A percentile compares a stretch with the other conserved stretches of the same genome.
phyloP scores from a whole-genome alignment of 2,797 vertebrate genomes.

The Rhincodon typus region DNA sequence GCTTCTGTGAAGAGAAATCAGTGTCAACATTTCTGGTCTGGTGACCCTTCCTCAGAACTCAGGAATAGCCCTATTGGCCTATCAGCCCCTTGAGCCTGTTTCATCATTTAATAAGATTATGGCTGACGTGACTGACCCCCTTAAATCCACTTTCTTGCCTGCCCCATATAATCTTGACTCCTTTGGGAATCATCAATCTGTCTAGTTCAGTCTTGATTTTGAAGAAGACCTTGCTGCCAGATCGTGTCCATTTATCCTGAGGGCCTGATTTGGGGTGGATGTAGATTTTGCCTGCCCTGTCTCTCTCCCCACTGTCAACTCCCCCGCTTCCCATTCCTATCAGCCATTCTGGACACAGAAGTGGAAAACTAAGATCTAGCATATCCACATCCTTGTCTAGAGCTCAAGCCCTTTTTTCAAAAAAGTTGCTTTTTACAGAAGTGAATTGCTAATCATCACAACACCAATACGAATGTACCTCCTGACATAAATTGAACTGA shows the following conservation, averaged over 20 bases:
- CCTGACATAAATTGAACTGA: constrained; percentile 46
- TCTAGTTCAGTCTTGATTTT: neutral
- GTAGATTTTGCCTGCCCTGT: neutral
- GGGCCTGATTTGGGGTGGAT: neutral
- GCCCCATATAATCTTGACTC: neutral
- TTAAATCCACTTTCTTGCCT: neutral
- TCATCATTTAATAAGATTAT: neutral
- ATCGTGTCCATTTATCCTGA: neutral
- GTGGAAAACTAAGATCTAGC: neutral
- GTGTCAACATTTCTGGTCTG: too few relatives aligned
- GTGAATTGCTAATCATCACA: neutral
- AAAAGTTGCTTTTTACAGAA: neutral
- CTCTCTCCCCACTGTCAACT: too few relatives aligned
- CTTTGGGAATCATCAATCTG: too few relatives aligned
- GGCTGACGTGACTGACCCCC: neutral
- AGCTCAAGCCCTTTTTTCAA: neutral
- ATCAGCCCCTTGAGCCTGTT: too few relatives aligned
- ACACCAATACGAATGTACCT: neutral
- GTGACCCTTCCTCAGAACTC: too few relatives aligned
- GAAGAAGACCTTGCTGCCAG: neutral
- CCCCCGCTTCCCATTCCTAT: neutral
- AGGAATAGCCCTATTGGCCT: too few relatives aligned
- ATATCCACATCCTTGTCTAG: neutral
- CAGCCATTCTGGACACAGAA: neutral
- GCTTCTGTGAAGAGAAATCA: too few relatives aligned